A percentile compares a stretch with the other conserved stretches of the same genome.
Conservation (phyloP, 2,113 vertebrate species). For the Psephotus haematonotus region DNA sequence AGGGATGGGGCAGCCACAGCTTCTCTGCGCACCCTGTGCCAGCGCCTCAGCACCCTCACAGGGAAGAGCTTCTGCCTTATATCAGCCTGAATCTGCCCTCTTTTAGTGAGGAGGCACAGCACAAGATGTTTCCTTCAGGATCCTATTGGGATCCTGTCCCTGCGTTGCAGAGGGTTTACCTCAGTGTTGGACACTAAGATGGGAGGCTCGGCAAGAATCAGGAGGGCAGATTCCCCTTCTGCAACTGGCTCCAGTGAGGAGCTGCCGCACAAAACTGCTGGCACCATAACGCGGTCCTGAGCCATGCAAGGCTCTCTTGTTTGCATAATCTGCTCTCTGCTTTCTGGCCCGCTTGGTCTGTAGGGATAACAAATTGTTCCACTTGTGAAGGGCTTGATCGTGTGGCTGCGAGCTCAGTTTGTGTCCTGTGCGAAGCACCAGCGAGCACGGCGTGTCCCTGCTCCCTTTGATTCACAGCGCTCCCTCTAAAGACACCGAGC, state of each 20-base stretch:
- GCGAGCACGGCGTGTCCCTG: neutral
- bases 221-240: neutral
- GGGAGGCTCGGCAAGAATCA: rapidly evolving
- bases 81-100: neutral
- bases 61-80: neutral
- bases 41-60: neutral
- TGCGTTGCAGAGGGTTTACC: neutral
- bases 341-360: neutral
- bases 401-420: neutral
- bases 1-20: neutral
- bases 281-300: rapidly evolving
- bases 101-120: neutral
- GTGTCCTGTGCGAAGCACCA: neutral
- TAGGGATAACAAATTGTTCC: neutral
- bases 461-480: neutral
- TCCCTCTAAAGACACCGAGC: neutral
- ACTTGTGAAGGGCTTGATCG: rapidly evolving
- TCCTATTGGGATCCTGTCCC: neutral
- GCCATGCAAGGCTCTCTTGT: neutral
- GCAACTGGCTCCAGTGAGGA: neutral
- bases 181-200: neutral
- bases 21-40: neutral
- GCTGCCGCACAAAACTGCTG: neutral
- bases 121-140: neutral
- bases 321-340: neutral